Percentiles rank a stretch among this genome's conserved stretches.
Conservation (phyloP, 2,888 invertebrate genomes). For the Morpho deidamia region DNA sequence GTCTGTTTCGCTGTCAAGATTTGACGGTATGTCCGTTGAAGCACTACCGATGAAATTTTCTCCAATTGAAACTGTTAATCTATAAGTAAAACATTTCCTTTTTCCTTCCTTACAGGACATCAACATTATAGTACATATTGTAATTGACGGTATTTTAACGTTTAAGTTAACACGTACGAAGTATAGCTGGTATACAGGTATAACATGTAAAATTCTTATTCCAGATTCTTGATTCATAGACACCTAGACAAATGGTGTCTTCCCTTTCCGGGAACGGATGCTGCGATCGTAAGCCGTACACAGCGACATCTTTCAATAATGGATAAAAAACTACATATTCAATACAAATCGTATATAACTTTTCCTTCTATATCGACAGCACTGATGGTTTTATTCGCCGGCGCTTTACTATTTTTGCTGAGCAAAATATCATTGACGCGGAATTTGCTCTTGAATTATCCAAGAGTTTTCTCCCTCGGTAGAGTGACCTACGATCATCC, state of each 20-base stretch:
- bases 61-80: too few species aligned
- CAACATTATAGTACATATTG: too few species aligned
- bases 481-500: constrained; percentile 83
- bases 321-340: constrained; percentile 85
- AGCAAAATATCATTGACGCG: constrained; percentile 35
- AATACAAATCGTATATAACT: constrained; percentile 85
- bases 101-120: too few species aligned
- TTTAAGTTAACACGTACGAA: too few species aligned
- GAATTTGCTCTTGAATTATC: constrained; percentile 41
- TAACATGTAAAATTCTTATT: not conserved
- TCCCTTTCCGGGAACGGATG: constrained; percentile 91
- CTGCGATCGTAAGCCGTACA: constrained; percentile 86
- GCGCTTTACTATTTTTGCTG: constrained; percentile 54
- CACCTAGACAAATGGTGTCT: constrained; percentile 78
- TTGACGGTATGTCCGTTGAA: too few species aligned
- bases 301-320: constrained; percentile 85
- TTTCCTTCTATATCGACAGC: constrained; percentile 62
- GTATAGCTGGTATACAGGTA: too few species aligned
- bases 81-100: too few species aligned
- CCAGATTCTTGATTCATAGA: constrained; percentile 68
- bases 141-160: too few species aligned
- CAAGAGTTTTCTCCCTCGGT: constrained; percentile 84
- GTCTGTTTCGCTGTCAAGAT: too few species aligned
- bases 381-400: constrained; percentile 62
- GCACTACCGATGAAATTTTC: too few species aligned